Evolutionary conservation across 2,888 invertebrate species (phyloP).

Genomic region (Phengaris alcon): DNA sequence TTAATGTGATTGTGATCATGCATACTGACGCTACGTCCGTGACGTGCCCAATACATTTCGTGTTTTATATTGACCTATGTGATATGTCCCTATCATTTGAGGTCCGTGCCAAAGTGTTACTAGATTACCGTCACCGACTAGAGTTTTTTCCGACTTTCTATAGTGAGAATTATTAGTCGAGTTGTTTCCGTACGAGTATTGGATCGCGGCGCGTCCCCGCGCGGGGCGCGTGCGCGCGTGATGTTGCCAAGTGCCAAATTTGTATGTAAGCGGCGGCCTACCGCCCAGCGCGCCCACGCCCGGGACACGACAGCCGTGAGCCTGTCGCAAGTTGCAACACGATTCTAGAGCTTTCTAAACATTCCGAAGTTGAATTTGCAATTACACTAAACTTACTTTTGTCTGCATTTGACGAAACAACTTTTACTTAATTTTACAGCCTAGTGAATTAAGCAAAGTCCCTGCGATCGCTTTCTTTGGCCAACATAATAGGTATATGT

Average conservation of each 20-base stretch:
- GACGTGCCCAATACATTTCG: background rate
- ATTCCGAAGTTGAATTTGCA: background rate
- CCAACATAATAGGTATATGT: background rate
- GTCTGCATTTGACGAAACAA: background rate
- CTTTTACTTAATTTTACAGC: background rate
- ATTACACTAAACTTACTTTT: background rate
- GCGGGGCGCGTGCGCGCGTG: constrained; percentile 23
- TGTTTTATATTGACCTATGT: background rate
- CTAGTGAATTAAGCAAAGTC: background rate
- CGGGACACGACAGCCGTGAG: constrained; percentile 12
- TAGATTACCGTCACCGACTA: constrained; percentile 26
- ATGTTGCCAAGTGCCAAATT: constrained; percentile 28
- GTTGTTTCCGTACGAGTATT: constrained; percentile 24
- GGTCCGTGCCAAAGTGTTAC: constrained; percentile 21
- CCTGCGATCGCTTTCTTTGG: background rate
- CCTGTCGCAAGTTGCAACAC: constrained; percentile 10
- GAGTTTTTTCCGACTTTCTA: constrained; percentile 5
- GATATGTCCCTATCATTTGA: background rate
- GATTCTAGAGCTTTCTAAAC: constrained; percentile 1
- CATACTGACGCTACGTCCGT: background rate
- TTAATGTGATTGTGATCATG: background rate
- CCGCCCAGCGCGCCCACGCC: constrained; percentile 17
- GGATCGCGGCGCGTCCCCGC: constrained; percentile 18
- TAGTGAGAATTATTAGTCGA: constrained; percentile 18
- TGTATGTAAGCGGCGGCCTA: constrained; percentile 28